Percentiles rank a stretch among this genome's conserved stretches.
phyloP scores from a whole-genome alignment of 2,888 invertebrate species.

The Colletes collaris region DNA sequence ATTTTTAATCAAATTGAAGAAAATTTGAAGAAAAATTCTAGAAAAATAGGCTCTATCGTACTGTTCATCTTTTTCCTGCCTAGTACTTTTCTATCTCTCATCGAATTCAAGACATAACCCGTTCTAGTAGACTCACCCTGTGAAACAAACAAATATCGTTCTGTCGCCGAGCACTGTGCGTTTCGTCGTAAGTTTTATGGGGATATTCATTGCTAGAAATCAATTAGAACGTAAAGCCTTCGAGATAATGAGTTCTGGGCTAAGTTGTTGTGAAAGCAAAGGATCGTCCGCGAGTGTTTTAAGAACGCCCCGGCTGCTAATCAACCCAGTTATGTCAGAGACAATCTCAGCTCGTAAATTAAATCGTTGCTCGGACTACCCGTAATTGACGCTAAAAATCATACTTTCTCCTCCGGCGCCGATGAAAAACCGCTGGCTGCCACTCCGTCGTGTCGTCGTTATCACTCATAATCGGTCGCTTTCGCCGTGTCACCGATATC shows the following conservation, averaged over 20 bases:
- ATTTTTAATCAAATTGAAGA: no score
- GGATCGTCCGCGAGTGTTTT: conserved; percentile 1
- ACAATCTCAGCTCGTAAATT: conserved; percentile 60
- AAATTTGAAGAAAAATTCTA: no score
- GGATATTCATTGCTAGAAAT: conserved; percentile 2
- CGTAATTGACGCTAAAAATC: conserved; percentile 39
- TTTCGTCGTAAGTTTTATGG: neutral
- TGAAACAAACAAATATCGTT: no score
- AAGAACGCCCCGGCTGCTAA: conserved; percentile 29
- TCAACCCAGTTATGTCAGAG: conserved; percentile 58
- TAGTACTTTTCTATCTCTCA: no score
- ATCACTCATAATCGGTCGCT: conserved; percentile 24
- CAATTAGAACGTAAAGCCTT: conserved; percentile 7
- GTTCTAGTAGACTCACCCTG: no score
- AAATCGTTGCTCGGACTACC: conserved; percentile 20
- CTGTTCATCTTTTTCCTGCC: no score
- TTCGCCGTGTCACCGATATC: conserved; percentile 14
- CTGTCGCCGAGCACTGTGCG: no score
- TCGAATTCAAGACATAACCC: no score
- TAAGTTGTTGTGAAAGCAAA: conserved; percentile 11
- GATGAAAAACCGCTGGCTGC: neutral
- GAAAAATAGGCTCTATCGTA: no score
- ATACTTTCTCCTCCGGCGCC: conserved; percentile 30
- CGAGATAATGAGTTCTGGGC: neutral
- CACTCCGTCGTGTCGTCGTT: conserved; percentile 15